These are phyloP conservation scores for Herminia tarsipennalis DNA, from an alignment of 2,888 invertebrate genomes.

Conservation along the genomic window DNA sequence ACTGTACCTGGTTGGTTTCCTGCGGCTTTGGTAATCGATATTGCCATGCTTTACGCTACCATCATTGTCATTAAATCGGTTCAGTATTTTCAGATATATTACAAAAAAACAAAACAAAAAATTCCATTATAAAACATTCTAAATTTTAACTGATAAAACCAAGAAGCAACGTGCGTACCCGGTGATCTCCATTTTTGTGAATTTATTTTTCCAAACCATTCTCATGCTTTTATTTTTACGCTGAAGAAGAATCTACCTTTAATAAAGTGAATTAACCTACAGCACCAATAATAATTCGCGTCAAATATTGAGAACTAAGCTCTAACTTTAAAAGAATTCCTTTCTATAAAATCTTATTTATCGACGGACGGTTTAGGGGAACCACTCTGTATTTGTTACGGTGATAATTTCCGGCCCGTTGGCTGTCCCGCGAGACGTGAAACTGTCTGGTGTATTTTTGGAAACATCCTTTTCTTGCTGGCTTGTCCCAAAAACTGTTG, in stretches of 20 bases:
- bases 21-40: too few relatives aligned
- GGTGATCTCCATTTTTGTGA: too few relatives aligned
- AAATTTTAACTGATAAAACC: too few relatives aligned
- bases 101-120: too few relatives aligned
- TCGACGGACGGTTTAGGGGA: conserved; percentile 15
- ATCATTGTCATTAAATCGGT: too few relatives aligned
- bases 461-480: conserved; percentile 18
- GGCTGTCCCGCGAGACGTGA: conserved; percentile 43
- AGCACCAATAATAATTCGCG: conserved; percentile 26
- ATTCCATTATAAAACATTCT: too few relatives aligned
- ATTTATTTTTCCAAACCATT: too few relatives aligned
- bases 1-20: too few relatives aligned
- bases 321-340: conserved; percentile 11
- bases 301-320: conserved; percentile 17
- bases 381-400: conserved; percentile 25
- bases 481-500: conserved; percentile 19
- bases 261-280: conserved; percentile 16
- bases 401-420: conserved; percentile 42
- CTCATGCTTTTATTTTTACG: conserved; percentile 12
- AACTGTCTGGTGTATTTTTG: conserved; percentile 38
- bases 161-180: too few relatives aligned
- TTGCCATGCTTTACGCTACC: too few relatives aligned
- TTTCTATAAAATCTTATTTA: conserved; percentile 16
- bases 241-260: conserved; percentile 4
- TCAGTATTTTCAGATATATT: too few relatives aligned